Conservation (phyloP, 2,888 invertebrate genomes). For the Catocala fraxini region DNA sequence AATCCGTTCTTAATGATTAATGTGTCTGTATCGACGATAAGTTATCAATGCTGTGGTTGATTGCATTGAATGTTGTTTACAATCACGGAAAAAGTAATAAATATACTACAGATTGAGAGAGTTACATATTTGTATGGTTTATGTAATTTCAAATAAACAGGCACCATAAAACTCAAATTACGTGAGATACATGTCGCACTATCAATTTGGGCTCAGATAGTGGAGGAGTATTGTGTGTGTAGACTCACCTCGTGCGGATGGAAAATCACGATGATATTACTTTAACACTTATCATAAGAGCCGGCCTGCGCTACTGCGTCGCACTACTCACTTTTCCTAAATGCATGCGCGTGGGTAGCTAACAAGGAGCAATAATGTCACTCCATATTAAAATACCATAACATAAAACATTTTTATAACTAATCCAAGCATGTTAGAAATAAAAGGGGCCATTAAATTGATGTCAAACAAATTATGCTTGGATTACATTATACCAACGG, state of each 20-base stretch:
- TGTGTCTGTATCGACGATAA: conserved; percentile 18
- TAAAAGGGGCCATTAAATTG: no score
- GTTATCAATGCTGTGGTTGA: conserved; percentile 32
- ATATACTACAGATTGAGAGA: conserved; percentile 32
- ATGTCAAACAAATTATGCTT: no score
- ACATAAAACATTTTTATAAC: conserved; percentile 8
- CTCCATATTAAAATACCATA: conserved; percentile 25
- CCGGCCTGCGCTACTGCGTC: conserved; percentile 15
- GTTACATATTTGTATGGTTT: conserved; percentile 20
- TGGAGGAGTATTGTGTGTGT: conserved; percentile 8
- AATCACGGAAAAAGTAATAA: conserved; percentile 21
- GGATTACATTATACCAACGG: no score
- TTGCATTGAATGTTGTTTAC: conserved; percentile 30
- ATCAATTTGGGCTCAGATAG: conserved; percentile 33
- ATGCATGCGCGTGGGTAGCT: conserved; percentile 39
- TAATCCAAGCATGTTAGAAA: no score
- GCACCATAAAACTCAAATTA: conserved; percentile 18
- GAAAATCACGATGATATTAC: conserved; percentile 14
- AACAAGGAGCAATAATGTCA: conserved; percentile 24
- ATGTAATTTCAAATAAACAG: conserved; percentile 30
- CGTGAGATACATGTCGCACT: conserved; percentile 29
- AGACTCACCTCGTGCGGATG: conserved; percentile 5
- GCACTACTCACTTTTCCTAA: conserved; percentile 36
- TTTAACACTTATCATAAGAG: conserved; percentile 19
- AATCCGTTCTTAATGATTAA: conserved; percentile 18